A percentile compares a stretch with the other conserved stretches of the same genome.
Evolutionary conservation across 1,140 invertebrate species (phyloP).

Genomic region (Drosophila serrata): DNA sequence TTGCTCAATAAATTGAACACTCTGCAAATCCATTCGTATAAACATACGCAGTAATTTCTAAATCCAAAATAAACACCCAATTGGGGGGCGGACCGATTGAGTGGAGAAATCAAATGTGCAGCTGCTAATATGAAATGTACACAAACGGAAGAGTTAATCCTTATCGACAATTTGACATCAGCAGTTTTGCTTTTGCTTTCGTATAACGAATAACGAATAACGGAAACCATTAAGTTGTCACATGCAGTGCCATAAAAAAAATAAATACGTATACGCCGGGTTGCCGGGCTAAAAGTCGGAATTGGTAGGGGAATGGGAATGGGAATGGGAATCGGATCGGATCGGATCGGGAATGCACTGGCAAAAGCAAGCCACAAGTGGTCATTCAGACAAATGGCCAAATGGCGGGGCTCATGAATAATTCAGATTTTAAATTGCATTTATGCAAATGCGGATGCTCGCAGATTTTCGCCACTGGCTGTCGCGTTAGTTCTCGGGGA

Average conservation of each 20-base stretch:
- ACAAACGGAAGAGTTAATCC: slow-evolving; percentile 80
- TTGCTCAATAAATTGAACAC: slow-evolving; percentile 72
- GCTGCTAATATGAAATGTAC: slow-evolving; percentile 80
- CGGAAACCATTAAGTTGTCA: slow-evolving; percentile 82
- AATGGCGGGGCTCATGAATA: slow-evolving; percentile 81
- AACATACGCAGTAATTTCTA: slow-evolving; percentile 55
- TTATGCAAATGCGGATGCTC: slow-evolving; percentile 83
- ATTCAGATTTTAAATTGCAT: slow-evolving; percentile 84
- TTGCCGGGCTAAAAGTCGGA: slow-evolving; percentile 15
- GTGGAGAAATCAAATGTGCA: slow-evolving; percentile 71
- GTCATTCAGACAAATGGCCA: slow-evolving; percentile 83
- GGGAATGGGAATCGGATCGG: slow-evolving; percentile 20
- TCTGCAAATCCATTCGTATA: slow-evolving; percentile 16
- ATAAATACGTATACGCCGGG: slow-evolving; percentile 40
- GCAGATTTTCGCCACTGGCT: slow-evolving; percentile 79
- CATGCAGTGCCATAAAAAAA: slow-evolving; percentile 63
- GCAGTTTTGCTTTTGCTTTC: slow-evolving; percentile 82
- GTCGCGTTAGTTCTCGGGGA: slow-evolving; percentile 50
- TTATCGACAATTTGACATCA: slow-evolving; percentile 82
- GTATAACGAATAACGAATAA: slow-evolving; percentile 77
- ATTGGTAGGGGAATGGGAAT: no score
- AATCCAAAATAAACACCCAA: slow-evolving; percentile 70
- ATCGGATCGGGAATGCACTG: slow-evolving; percentile 15
- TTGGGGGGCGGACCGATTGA: background rate
- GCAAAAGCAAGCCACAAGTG: slow-evolving; percentile 80